Conservation (phyloP, 2,113 vertebrate genomes). For the Tachysurus vachellii region DNA sequence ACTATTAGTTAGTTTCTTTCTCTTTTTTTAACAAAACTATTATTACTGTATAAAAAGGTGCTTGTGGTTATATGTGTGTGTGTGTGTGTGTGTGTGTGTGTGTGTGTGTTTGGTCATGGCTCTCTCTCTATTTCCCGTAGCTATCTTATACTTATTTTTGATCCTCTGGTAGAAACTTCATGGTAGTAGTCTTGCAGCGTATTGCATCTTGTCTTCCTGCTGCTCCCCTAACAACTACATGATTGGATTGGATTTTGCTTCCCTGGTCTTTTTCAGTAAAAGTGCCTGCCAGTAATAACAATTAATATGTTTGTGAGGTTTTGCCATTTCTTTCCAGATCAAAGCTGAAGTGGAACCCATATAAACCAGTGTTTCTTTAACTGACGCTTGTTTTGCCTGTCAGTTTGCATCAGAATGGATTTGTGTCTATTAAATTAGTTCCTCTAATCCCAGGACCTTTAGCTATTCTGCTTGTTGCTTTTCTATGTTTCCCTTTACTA, state of each 20-base stretch:
- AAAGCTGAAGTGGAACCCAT: constrained; percentile 7
- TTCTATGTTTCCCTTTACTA: constrained; percentile 64
- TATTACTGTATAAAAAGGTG: background rate
- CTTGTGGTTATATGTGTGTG: background rate
- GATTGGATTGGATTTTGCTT: constrained; percentile 5
- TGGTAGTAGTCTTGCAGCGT: background rate
- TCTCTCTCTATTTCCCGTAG: background rate
- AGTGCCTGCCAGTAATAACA: background rate
- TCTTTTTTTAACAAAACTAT: background rate
- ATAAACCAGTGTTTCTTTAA: constrained; percentile 18
- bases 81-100: background rate
- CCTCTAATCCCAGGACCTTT: constrained; percentile 61
- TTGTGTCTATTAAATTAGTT: constrained; percentile 31
- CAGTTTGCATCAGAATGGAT: constrained; percentile 34
- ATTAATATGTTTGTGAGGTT: constrained; percentile 3
- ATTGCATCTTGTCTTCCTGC: constrained; percentile 7
- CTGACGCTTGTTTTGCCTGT: background rate
- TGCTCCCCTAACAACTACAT: background rate
- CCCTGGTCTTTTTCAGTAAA: background rate
- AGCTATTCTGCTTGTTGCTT: constrained; percentile 60
- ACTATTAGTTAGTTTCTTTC: background rate
- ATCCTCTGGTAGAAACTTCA: background rate
- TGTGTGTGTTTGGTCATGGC: background rate
- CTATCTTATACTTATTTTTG: background rate
- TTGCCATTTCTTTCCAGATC: constrained; percentile 15